A percentile compares a stretch with the other conserved stretches of the same genome.
Evolutionary conservation across 2,888 invertebrate genomes (phyloP).

Genomic region (Caenorhabditis sp.): DNA sequence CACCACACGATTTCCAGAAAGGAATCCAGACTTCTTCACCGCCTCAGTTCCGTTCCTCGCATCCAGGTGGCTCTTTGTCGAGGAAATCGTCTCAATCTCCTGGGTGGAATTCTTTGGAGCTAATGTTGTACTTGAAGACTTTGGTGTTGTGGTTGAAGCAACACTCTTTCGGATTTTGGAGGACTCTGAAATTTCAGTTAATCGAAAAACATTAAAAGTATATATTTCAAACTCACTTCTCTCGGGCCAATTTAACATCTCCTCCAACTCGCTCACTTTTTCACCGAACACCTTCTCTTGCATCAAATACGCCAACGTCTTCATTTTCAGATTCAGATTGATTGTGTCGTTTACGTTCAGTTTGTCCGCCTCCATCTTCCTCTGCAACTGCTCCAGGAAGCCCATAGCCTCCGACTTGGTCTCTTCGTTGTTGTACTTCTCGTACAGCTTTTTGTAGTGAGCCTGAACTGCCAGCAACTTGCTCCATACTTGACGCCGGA

Average conservation of each 20-base stretch:
- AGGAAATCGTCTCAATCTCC: no score
- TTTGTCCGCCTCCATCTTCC: neutral
- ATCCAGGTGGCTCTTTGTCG: no score
- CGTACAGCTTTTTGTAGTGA: constrained; percentile 12
- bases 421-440: constrained; percentile 11
- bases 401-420: neutral
- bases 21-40: no score
- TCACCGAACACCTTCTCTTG: constrained; percentile 8
- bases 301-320: constrained; percentile 9
- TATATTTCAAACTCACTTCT: neutral
- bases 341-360: constrained; percentile 23
- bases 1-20: no score
- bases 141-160: no score
- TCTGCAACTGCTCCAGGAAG: constrained; percentile 17
- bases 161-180: no score
- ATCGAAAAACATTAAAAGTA: neutral
- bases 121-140: no score
- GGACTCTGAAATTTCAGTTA: no score
- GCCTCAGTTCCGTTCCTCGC: no score
- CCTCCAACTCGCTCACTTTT: neutral
- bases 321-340: constrained; percentile 5
- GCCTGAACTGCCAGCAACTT: constrained; percentile 14
- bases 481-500: constrained; percentile 18
- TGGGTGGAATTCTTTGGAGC: no score
- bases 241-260: neutral